Conservation (phyloP, 2,113 vertebrate species). For the Elanoides forficatus region DNA sequence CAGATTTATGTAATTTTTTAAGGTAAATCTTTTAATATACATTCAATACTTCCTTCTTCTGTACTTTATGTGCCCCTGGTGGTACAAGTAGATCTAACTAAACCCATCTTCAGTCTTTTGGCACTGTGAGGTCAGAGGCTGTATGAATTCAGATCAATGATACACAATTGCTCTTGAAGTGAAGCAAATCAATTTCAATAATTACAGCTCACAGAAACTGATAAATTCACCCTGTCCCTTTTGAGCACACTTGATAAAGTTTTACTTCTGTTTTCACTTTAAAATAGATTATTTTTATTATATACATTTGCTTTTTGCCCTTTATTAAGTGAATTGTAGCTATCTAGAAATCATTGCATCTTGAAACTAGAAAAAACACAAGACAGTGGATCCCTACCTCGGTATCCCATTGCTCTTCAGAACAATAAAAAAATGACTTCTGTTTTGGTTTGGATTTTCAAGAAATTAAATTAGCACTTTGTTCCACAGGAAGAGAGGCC, state of each 20-base stretch:
- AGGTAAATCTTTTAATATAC: background rate
- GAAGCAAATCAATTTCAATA: background rate
- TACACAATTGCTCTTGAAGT: background rate
- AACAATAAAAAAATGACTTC: conserved; percentile 53
- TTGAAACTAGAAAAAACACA: conserved; percentile 49
- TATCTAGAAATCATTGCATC: conserved; percentile 52
- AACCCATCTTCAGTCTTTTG: background rate
- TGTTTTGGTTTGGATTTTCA: conserved; percentile 34
- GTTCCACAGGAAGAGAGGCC: background rate
- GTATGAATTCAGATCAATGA: background rate
- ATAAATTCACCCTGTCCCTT: background rate
- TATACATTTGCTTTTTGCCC: background rate
- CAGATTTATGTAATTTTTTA: background rate
- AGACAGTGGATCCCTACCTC: background rate
- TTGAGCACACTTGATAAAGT: background rate
- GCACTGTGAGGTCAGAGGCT: background rate
- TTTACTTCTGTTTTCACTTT: background rate
- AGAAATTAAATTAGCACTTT: background rate
- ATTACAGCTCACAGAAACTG: background rate
- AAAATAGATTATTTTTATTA: conserved; percentile 27
- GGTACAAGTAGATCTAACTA: background rate
- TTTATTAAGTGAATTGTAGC: conserved; percentile 53
- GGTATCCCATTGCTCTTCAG: conserved; percentile 16
- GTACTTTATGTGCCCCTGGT: background rate
- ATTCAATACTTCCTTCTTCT: background rate